phyloP scores from a whole-genome alignment of 2,113 vertebrate genomes.

The Platysteira castanea region DNA sequence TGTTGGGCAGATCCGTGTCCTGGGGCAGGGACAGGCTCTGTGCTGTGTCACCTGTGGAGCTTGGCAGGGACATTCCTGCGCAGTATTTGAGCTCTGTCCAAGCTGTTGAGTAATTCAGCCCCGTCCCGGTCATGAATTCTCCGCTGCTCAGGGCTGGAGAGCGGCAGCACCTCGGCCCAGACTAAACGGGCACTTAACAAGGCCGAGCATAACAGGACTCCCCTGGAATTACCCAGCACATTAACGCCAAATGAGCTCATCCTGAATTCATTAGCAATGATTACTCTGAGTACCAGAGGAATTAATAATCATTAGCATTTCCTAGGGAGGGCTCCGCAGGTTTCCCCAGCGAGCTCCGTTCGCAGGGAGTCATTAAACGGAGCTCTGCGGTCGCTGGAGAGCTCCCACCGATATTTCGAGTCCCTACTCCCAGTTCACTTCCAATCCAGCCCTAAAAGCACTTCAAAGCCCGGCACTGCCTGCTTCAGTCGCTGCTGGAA shows the following conservation, averaged over 20 bases:
- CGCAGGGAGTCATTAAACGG: not conserved
- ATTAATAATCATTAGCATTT: slow-evolving; percentile 57
- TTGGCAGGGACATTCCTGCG: not conserved
- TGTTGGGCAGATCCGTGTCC: not conserved
- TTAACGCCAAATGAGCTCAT: slow-evolving; percentile 59
- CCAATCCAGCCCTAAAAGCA: slow-evolving; percentile 14
- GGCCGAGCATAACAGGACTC: slow-evolving; percentile 41
- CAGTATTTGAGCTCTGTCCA: not conserved
- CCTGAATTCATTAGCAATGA: slow-evolving; percentile 68
- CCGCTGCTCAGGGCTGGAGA: slow-evolving; percentile 19
- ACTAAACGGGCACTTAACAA: slow-evolving; percentile 56
- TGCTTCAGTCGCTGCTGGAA: not conserved
- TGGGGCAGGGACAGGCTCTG: not conserved
- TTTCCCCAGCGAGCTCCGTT: not conserved
- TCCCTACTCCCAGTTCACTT: not conserved
- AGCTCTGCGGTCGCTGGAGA: not conserved
- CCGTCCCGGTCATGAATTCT: slow-evolving; percentile 25
- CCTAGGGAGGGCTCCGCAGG: not conserved
- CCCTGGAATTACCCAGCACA: slow-evolving; percentile 43
- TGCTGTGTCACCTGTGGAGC: not conserved
- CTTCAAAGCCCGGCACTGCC: slow-evolving; percentile 31
- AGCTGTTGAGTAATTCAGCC: not conserved
- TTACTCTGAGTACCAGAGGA: slow-evolving; percentile 40
- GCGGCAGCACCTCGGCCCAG: slow-evolving; percentile 6
- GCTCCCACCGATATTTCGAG: not conserved